Evolutionary conservation across 2,797 vertebrate species (phyloP), one percentile per base, ranked within the genome.

Genomic region (Muraenolepis orangiensis): DNA sequence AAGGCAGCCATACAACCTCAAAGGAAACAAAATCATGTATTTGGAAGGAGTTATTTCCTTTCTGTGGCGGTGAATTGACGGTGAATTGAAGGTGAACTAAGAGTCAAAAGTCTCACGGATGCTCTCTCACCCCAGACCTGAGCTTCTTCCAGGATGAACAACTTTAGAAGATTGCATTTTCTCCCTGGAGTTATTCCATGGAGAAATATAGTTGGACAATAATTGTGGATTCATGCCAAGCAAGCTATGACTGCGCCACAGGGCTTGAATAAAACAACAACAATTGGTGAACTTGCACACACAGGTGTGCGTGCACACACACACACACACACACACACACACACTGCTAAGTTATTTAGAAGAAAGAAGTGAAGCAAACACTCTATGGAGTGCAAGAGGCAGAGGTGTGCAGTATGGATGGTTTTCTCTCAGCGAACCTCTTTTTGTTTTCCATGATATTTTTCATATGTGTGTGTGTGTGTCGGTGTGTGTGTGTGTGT

Each of bases 161-260:
- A n/a, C 76, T 82, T 85, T 72, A 40, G 31, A 81, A 77, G 36
- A 82, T 51, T 77, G 77, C 77, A 7, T 85, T 82, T 76, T 81
- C 76, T 81, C 70, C 23, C 76, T 70, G 68, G 73, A 75, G 77
- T 75, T 36, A 57, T 46, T 81, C 78, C 80, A 74, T 36, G 79
- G 79, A 86, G 82, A 85, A 85, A 84, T 72, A 79, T 51, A 8
- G 31, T 13, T 28, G 46, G 73, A 66, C 31, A 69, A 26, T 66
- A 68, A 80, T 80, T 82, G 80, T 78, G 80, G 84, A 84, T 89
- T 86, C 80, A 76, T 80, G 66, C 68, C 74, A 72, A 2, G 34
- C 74, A 72, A 2, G 34, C 74, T 73, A 26, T 51, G 72, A 38
- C 79, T 86, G 83, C 74, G 77, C 78, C 78, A 40, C 28, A 31